phyloP scores from a whole-genome alignment of 2,888 invertebrate genomes.

The Monoplex corrugatus region DNA sequence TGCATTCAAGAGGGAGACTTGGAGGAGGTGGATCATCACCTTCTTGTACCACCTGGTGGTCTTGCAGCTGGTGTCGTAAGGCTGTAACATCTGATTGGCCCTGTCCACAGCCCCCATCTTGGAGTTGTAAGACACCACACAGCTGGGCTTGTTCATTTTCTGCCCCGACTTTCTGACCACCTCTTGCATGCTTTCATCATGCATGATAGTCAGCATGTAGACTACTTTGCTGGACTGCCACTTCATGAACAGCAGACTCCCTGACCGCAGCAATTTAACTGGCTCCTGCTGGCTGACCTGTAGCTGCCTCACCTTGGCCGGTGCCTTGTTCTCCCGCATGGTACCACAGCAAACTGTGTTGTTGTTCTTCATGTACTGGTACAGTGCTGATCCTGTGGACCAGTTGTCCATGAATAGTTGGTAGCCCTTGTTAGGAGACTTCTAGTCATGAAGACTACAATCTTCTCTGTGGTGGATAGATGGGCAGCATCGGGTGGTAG shows the following conservation, averaged over 20 bases:
- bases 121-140: conserved; percentile 4
- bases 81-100: conserved; percentile 21
- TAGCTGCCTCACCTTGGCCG: not conserved
- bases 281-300: not conserved
- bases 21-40: conserved; percentile 2
- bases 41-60: conserved; percentile 46
- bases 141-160: not conserved
- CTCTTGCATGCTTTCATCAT: not conserved
- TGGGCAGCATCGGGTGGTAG: too few relatives aligned
- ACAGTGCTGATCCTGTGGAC: not conserved
- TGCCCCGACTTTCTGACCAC: not conserved
- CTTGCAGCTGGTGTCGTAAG: conserved; percentile 22
- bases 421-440: too few relatives aligned
- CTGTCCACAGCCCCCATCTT: conserved; percentile 10
- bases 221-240: not conserved
- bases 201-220: not conserved
- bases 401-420: too few relatives aligned
- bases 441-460: too few relatives aligned
- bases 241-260: not conserved
- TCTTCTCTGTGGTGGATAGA: too few relatives aligned
- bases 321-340: conserved; percentile 31
- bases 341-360: conserved; percentile 44
- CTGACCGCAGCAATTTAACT: not conserved
- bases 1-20: not conserved
- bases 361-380: not conserved